Conservation (phyloP, 2,113 vertebrate species). For the Verasper variegatus region DNA sequence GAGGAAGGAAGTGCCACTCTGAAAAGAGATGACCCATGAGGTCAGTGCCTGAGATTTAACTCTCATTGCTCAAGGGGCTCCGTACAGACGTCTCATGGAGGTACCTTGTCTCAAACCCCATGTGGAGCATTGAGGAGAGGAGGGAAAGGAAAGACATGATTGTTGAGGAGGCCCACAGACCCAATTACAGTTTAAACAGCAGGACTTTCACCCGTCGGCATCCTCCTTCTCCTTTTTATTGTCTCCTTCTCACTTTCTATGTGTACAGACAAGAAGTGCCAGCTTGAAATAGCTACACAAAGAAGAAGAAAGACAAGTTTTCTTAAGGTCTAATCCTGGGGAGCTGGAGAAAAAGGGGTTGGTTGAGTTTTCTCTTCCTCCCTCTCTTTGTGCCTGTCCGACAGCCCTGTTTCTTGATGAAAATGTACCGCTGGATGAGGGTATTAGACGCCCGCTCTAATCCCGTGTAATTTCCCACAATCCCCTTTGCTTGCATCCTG, state of each 20-base stretch:
- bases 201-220: constrained; percentile 41
- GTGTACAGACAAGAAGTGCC: constrained; percentile 39
- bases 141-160: neutral
- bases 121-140: constrained; percentile 7
- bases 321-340: constrained; percentile 63
- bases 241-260: constrained; percentile 24
- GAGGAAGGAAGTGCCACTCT: neutral
- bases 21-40: neutral
- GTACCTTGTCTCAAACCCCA: constrained; percentile 16
- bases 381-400: constrained; percentile 65
- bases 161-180: constrained; percentile 18
- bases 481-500: constrained; percentile 80
- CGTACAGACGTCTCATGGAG: constrained; percentile 3
- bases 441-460: constrained; percentile 79
- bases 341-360: constrained; percentile 54
- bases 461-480: constrained; percentile 85
- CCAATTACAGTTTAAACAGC: constrained; percentile 52
- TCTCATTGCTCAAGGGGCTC: constrained; percentile 6
- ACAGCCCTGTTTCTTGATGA: constrained; percentile 77
- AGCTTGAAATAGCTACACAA: constrained; percentile 59
- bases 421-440: constrained; percentile 78
- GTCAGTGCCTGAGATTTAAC: constrained; percentile 14
- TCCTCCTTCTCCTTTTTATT: constrained; percentile 43
- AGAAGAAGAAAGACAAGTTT: constrained; percentile 64
- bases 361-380: constrained; percentile 52